phyloP scores from a whole-genome alignment of 2,888 invertebrate species.

The Nomada lathburiana region DNA sequence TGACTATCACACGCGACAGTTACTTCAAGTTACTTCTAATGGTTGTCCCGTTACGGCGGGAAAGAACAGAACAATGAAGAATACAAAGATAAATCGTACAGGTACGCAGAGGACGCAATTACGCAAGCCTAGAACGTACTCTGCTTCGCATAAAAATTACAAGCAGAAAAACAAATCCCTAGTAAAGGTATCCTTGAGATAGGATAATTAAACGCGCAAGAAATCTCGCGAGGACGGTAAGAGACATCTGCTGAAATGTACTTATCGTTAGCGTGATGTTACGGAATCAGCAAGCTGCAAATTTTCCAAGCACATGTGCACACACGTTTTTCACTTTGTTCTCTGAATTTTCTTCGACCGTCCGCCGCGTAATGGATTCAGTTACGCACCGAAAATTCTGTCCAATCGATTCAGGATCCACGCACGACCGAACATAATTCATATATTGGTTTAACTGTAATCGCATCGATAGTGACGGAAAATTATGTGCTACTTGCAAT shows the following conservation, averaged over 20 bases:
- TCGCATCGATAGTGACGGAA: too few species aligned
- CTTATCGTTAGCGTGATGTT: conserved; percentile 12
- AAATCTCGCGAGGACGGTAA: not conserved
- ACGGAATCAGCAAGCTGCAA: conserved; percentile 12
- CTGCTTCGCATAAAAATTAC: conserved; percentile 1
- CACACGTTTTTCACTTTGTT: not conserved
- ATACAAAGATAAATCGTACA: not conserved
- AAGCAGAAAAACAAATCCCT: not conserved
- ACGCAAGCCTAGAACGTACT: not conserved
- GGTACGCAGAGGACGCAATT: not conserved
- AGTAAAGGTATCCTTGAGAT: conserved; percentile 16
- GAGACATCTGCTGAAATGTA: not conserved
- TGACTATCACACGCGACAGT: too few species aligned
- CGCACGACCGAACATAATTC: not conserved
- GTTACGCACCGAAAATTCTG: conserved; percentile 64
- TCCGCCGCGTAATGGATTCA: conserved; percentile 36
- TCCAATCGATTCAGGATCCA: conserved; percentile 28
- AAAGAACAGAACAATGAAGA: not conserved
- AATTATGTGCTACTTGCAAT: too few species aligned
- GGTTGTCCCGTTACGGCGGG: not conserved
- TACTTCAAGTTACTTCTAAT: not conserved
- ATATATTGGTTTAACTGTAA: too few species aligned
- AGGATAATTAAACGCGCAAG: conserved; percentile 28
- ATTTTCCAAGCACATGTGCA: conserved; percentile 22
- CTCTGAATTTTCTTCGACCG: conserved; percentile 30